Conservation (phyloP, 2,888 invertebrate genomes). For the Thysanoteuthis rhombus region DNA sequence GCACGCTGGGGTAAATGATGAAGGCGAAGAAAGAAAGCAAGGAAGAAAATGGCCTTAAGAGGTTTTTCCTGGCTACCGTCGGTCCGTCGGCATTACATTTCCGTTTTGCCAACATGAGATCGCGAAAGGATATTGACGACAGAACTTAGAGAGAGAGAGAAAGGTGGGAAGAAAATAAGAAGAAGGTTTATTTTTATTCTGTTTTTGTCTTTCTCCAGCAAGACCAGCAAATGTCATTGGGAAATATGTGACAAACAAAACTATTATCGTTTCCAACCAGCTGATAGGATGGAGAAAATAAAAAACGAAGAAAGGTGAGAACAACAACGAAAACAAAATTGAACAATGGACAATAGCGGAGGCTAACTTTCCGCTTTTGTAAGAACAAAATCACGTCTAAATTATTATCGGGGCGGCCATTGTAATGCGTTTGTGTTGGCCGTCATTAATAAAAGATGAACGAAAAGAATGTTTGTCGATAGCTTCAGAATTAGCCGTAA, state of each 20-base stretch:
- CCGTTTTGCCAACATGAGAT: background rate
- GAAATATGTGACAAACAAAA: background rate
- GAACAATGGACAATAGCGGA: background rate
- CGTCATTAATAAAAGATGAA: background rate
- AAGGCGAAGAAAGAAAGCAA: background rate
- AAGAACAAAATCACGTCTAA: background rate
- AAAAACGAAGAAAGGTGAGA: background rate
- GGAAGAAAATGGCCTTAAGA: background rate
- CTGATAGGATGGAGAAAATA: background rate
- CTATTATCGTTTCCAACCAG: background rate
- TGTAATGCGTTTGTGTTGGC: background rate
- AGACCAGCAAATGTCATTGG: background rate
- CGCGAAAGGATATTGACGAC: background rate
- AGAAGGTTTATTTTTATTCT: background rate
- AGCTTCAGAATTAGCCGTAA: background rate
- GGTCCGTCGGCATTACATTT: conserved; percentile 12
- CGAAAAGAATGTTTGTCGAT: background rate
- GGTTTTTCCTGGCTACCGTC: background rate
- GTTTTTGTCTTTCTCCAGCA: background rate
- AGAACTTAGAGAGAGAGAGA: background rate
- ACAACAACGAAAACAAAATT: background rate
- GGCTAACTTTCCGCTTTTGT: background rate
- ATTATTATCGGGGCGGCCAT: background rate
- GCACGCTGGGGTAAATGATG: background rate
- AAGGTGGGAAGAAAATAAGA: background rate